phyloP scores from a whole-genome alignment of 2,113 vertebrate genomes.

The Struthidea cinerea region DNA sequence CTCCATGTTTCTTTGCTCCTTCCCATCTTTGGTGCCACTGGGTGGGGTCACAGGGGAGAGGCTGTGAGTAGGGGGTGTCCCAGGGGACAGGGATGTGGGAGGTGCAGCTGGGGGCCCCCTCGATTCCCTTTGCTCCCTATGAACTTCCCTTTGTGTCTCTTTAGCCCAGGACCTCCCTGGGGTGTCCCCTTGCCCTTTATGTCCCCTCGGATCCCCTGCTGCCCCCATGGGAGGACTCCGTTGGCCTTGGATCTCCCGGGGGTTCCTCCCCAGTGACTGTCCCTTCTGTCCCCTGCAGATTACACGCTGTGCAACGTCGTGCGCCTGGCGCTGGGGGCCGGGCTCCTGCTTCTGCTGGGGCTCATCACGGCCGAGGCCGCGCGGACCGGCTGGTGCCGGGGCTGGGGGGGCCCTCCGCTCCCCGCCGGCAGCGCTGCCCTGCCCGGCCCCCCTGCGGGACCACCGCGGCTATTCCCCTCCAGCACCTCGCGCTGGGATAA shows the following conservation, averaged over 20 bases:
- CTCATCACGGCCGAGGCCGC: background rate
- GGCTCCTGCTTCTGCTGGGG: background rate
- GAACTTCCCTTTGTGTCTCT: background rate
- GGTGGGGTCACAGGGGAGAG: background rate
- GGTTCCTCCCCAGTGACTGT: background rate
- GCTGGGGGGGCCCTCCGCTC: too few species aligned
- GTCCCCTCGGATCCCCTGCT: background rate
- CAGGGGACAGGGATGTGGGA: background rate
- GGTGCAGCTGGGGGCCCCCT: too few species aligned
- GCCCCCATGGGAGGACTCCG: background rate
- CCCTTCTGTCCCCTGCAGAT: background rate
- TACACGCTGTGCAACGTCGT: background rate
- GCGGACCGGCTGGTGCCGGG: too few species aligned
- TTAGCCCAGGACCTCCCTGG: background rate
- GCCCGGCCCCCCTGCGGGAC: background rate
- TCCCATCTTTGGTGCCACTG: background rate
- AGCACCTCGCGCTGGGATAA: background rate
- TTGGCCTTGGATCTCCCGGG: background rate
- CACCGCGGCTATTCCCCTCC: too few species aligned
- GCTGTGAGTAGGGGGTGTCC: background rate
- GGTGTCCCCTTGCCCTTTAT: accelerated
- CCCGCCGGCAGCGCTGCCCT: background rate
- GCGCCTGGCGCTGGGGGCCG: background rate
- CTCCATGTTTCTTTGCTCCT: background rate
- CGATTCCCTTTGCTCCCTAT: background rate